Evolutionary conservation across 1,140 invertebrate species (phyloP), one percentile per base, ranked within the genome.

Genomic region (Panagrolaimus sp.): DNA sequence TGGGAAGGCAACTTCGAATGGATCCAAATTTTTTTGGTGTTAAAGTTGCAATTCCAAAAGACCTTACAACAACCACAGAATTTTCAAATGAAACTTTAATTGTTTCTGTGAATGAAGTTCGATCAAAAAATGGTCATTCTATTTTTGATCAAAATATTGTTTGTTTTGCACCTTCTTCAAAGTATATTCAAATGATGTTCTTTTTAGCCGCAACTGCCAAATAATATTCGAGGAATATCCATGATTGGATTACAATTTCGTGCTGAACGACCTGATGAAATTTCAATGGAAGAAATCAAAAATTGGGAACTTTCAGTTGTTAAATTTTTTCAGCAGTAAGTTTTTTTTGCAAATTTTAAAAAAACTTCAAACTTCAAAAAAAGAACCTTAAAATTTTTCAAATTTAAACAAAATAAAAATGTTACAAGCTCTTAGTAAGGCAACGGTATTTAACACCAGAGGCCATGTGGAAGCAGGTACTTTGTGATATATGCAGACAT

Each of bases 21-120:
- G 80, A 82, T 64, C 80, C 80, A 15, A 75, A 82, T 52, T 82
- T 83, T 67, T 82, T 82, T 43, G 80, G 80, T 9, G 80, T 79
- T 21, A 81, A 79, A 65, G 74, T 83, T 17, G 52, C 55, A 4
- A 17, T 67, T 21, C 32, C 28, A 63, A 12, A 24, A 15, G 21
- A n/a, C 47, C n/a, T 70, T 67, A 28, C 24, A 70, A 70, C 14
- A 15, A 70, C 3, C 24, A 14, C n/a, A 15, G 32, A 65, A 12
- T 46, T 28, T 3, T 32, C 17, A 15, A 76, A 74, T 55, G 68
- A 64, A 21, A 62, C 24, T 24, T 17, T 58, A 8, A 43, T 71
- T 7, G 58, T 76, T 0, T 67, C 75, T 12, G 76, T 81, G 43
- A 74, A 78, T 38, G 43, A 81, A 24, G 63, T 78, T 8, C 75